Evolutionary conservation across 2,113 vertebrate species (phyloP), one percentile per base, ranked within the genome.

Genomic region (Dipodomys stephensi): DNA sequence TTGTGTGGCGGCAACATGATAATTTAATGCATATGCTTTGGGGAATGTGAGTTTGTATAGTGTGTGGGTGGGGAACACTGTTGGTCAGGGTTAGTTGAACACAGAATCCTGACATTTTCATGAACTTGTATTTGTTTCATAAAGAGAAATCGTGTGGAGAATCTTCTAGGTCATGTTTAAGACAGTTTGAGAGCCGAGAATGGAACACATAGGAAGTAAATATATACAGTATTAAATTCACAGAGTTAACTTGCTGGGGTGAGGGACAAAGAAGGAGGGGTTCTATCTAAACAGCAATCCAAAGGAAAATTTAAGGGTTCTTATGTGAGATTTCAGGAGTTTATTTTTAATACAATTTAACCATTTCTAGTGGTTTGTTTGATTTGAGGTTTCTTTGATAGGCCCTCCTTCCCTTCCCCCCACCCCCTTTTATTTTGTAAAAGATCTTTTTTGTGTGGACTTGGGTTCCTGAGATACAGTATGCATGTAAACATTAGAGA

Each of bases 21-120:
- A 96, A 97, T 96, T 91, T 88, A 97, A 96, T 89, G 86, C 95
- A 96, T 62, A 93, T 97, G 97, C 88, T 95, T 96, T 87, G 11
- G 96, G 93, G 96, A 96, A 92, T 95, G 94, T 67, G 65, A 76
- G 92, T 92, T 93, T 78, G 90, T 90, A 27, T 88, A 64, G 74
- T 68, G 76, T 49, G 91, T 77, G 93, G 92, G 93, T 6, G 46
- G 76, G 53, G 86, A n/a, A 91, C 80, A 22, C 93, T 73, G 6
- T 83, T 88, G 93, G 93, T 96, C 96, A 82, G 95, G 76, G 79
- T 78, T 77, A 90, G 81, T 57, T 73, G 93, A 90, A 94, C 87
- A 72, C 94, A 93, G 83, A 90, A 95, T 87, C 76, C 85, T 96
- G 95, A 97, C 94, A 94, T 96, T 93, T 96, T 94, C 92, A 95